Evolutionary conservation across 2,113 vertebrate genomes (phyloP), one percentile per base, ranked within the genome.

Genomic region (Perccottus glenii): DNA sequence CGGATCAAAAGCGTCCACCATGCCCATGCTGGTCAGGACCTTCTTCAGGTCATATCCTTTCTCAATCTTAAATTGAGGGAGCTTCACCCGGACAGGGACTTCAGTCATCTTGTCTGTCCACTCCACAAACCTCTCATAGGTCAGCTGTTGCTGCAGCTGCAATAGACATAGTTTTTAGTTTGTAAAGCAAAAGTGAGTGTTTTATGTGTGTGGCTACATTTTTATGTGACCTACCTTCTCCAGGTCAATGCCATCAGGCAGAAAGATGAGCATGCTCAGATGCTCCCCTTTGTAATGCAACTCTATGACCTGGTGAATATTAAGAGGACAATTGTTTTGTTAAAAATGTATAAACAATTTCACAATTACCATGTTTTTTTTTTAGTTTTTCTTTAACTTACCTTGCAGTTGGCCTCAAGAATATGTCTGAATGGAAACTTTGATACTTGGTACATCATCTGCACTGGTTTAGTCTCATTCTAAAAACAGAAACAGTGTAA

Each of bases 181-280:
- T 12, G 27, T 53, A 11, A 51, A 11, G 49, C 6, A 14, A 50
- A 50, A 50, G 48, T 9, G 4, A 50, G 48, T 9, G 4, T 27
- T 50, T 10, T 50, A 19, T 10, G 48, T 19, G 48, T 0, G 16
- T 4, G 5, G 11, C 15, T 50, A 50, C 3, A 8, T 3, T 9
- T 19, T 16, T 27, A 27, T 27, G 19, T 27, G 19, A 64, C 19
- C 80, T 86, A 98, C 98, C 96, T 95, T 89, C 83, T 95, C 91
- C 84, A 99, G 90, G 53, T 95, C 93, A 1, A 94, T 90, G 0
- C 91, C 85, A 61, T 73, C 90, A 40, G 98, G 98, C 0, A 99
- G 91, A 64, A 98, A 83, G 85, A 99, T 93, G 56, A 98, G 85
- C 96, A 99, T 96, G 82, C 96, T 98, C 40, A 99, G 92, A 27